A percentile compares a stretch with the other conserved stretches of the same genome.
Conservation (phyloP, 2,797 vertebrate species). For the Micropoecilia bifurca region DNA sequence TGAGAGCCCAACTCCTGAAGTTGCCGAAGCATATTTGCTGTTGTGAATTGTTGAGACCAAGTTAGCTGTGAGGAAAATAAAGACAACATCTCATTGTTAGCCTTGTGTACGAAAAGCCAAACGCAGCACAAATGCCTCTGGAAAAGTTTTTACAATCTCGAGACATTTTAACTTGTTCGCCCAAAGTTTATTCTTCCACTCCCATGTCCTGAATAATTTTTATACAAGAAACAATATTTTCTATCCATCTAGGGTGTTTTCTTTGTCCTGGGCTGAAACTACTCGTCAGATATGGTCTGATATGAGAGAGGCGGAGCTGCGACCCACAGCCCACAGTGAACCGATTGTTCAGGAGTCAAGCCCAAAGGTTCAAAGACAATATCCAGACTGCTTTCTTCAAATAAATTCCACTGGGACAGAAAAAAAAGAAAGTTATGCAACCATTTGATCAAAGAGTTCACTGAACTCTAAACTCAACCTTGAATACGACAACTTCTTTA, state of each 20-base stretch:
- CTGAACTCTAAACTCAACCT: not conserved
- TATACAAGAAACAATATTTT: not conserved
- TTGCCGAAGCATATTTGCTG: constrained; percentile 72
- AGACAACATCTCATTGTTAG: constrained; percentile 13
- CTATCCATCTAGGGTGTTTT: not conserved
- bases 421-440: not conserved
- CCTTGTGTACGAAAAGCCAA: constrained; percentile 1
- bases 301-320: constrained; percentile 69
- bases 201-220: not conserved
- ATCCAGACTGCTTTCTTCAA: constrained; percentile 13
- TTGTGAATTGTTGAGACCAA: constrained; percentile 41
- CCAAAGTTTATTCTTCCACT: not conserved
- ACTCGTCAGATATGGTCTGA: constrained; percentile 77
- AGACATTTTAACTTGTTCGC: not conserved
- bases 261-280: constrained; percentile 43
- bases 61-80: constrained; percentile 60
- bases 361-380: constrained; percentile 18
- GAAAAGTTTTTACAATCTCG: not conserved
- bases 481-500: not conserved
- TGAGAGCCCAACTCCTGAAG: constrained; percentile 74
- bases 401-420: constrained; percentile 2
- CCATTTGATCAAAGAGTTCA: not conserved
- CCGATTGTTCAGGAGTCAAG: constrained; percentile 10
- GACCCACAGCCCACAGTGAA: constrained; percentile 37
- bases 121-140: not conserved